phyloP scores from a whole-genome alignment of 2,888 invertebrate genomes.

The Lasius fuliginosus region DNA sequence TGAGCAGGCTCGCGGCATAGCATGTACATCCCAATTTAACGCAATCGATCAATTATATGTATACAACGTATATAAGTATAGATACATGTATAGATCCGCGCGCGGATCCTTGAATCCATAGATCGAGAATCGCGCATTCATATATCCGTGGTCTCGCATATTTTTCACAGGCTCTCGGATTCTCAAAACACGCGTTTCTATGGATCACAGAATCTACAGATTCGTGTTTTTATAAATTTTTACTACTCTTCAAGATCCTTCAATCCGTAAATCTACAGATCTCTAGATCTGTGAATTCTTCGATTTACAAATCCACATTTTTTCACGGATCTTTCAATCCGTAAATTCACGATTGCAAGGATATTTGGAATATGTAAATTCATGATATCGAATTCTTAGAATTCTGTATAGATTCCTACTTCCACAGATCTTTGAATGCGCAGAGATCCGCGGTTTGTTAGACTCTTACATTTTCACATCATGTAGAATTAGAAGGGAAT shows the following conservation, averaged over 20 bases:
- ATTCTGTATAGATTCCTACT: neutral
- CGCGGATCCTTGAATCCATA: constrained; percentile 1
- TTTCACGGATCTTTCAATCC: neutral
- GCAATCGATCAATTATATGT: constrained; percentile 47
- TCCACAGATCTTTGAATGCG: constrained; percentile 30
- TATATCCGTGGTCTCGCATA: neutral
- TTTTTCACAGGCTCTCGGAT: neutral
- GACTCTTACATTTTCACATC: constrained; percentile 41
- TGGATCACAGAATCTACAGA: neutral
- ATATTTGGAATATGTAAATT: neutral
- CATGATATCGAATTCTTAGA: neutral
- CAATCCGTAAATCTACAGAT: neutral
- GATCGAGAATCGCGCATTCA: neutral
- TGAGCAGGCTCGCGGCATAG: constrained; percentile 85
- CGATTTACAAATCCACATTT: neutral
- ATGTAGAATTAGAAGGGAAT: constrained; percentile 34
- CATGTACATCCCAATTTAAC: constrained; percentile 70
- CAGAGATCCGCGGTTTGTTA: constrained; percentile 7
- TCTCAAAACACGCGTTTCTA: neutral
- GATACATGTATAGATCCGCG: neutral
- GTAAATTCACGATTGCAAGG: neutral
- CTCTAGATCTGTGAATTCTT: neutral
- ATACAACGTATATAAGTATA: constrained; percentile 34
- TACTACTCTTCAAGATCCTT: neutral
- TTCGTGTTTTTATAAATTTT: neutral